A percentile compares a stretch with the other conserved stretches of the same genome.
Evolutionary conservation across 2,888 invertebrate genomes (phyloP).

Genomic region (Andrena hattorfiana): DNA sequence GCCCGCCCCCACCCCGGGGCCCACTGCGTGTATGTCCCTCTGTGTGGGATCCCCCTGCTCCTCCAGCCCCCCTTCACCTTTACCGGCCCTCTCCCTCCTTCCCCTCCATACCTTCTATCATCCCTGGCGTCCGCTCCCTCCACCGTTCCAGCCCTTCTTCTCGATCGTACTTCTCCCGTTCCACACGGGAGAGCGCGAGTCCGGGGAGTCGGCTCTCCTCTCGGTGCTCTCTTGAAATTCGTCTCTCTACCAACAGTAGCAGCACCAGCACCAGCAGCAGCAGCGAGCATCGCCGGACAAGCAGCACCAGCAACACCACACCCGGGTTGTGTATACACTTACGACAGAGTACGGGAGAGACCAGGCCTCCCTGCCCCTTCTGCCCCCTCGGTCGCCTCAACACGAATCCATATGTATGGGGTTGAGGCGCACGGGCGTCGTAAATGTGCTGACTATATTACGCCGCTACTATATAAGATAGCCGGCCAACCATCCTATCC

Average conservation of each 20-base stretch:
- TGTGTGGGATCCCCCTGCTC: constrained; percentile 38
- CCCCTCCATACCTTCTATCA: constrained; percentile 55
- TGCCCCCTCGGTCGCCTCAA: constrained; percentile 60
- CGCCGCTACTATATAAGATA: constrained; percentile 82
- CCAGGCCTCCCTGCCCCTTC: constrained; percentile 54
- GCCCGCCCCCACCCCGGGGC: constrained; percentile 42
- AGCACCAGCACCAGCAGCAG: constrained; percentile 34
- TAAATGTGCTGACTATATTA: constrained; percentile 85
- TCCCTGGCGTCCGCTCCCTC: constrained; percentile 52
- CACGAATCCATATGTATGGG: constrained; percentile 82
- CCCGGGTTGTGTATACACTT: constrained; percentile 51
- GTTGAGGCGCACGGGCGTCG: constrained; percentile 76
- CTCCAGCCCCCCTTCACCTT: constrained; percentile 60
- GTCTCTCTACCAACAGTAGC: constrained; percentile 64
- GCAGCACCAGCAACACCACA: constrained; percentile 34
- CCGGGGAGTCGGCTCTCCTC: constrained; percentile 39
- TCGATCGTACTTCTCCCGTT: constrained; percentile 47
- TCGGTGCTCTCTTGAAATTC: constrained; percentile 75
- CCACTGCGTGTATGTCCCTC: constrained; percentile 13
- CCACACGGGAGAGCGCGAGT: constrained; percentile 32
- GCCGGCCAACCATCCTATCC: constrained; percentile 80
- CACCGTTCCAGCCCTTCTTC: constrained; percentile 55
- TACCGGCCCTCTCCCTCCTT: constrained; percentile 29
- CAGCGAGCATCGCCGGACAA: constrained; percentile 4
- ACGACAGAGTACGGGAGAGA: constrained; percentile 55